Percentiles rank a stretch among this genome's conserved stretches.
These are phyloP conservation scores for Falco punctatus DNA, from an alignment of 2,113 vertebrate species.

Conservation along the genomic window DNA sequence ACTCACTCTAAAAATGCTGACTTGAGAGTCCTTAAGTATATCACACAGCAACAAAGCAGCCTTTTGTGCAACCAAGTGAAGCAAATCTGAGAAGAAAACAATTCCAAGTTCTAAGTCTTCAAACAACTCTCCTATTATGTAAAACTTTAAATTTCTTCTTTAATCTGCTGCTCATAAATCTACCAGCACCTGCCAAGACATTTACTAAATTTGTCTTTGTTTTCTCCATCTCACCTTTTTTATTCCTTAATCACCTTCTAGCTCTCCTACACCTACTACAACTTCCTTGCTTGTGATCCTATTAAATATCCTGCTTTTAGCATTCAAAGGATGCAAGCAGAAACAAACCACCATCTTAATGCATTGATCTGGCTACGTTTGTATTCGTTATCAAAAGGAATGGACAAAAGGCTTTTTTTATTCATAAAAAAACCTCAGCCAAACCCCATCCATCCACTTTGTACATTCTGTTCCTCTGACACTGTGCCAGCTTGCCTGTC, in stretches of 20 bases:
- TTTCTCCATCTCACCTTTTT: background rate
- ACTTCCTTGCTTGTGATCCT: background rate
- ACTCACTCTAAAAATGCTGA: slow-evolving; percentile 1
- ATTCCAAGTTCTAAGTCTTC: background rate
- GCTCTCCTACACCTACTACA: background rate
- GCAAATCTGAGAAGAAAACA: slow-evolving; percentile 7
- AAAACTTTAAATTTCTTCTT: background rate
- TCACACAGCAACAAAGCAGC: background rate
- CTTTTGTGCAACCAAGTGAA: slow-evolving; percentile 2
- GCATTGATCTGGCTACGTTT: background rate
- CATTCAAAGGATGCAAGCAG: background rate
- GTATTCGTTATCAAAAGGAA: background rate
- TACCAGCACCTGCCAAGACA: background rate
- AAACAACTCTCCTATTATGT: background rate
- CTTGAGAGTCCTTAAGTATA: background rate
- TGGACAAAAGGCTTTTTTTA: background rate
- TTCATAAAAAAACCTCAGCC: background rate
- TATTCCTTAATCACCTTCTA: background rate
- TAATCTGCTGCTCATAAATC: background rate
- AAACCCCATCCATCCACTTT: background rate
- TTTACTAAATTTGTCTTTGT: background rate
- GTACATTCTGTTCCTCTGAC: background rate
- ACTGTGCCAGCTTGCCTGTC: background rate
- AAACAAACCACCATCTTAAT: background rate
- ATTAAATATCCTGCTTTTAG: background rate